Evolutionary conservation across 2,113 vertebrate species (phyloP), one percentile per base, ranked within the genome.

Genomic region (Epinephelus cyanopodus): DNA sequence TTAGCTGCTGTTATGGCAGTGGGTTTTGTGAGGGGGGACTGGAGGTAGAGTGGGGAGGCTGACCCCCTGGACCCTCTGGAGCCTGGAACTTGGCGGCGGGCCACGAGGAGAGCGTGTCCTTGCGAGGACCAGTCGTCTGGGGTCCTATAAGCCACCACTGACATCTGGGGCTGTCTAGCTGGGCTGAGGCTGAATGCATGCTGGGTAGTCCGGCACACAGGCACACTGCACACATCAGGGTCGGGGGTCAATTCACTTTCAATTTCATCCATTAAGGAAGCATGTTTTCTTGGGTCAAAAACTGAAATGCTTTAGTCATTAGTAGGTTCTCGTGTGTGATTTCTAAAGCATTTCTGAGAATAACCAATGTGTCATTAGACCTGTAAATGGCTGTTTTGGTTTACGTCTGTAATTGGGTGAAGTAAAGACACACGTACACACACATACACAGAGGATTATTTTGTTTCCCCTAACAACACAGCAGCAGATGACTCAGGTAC

Each of bases 141-240:
- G 90, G 87, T 89, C 92, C 90, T 88, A 88, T 84, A 87, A 85
- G 85, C 89, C 90, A 89, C 89, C 85, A 91, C 79, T 90, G 90
- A 93, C 92, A 93, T 94, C 90, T 93, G 89, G 88, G 85, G 78
- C 85, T 57, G 77, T 91, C 86, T 87, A 78, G 81, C 89, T 86
- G 89, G 84, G 81, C 88, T 82, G 71, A 90, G 79, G 68, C 90
- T 82, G 90, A 91, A 91, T 85, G 82, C 90, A 92, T 89, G 91
- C 91, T 92, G 91, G 73, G 87, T 87, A 88, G 83, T 88, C 77
- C 81, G 80, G 82, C 87, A 77, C 90, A 88, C 80, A 90, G 79
- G 72, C 84, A 71, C 82, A 78, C 64, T 83, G 85, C 88, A 91
- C 83, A 89, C 87, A 86, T 89, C 69, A 62, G 78, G 88, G 80